Conservation (phyloP, 1,140 invertebrate species). For the Eumeta japonica region DNA sequence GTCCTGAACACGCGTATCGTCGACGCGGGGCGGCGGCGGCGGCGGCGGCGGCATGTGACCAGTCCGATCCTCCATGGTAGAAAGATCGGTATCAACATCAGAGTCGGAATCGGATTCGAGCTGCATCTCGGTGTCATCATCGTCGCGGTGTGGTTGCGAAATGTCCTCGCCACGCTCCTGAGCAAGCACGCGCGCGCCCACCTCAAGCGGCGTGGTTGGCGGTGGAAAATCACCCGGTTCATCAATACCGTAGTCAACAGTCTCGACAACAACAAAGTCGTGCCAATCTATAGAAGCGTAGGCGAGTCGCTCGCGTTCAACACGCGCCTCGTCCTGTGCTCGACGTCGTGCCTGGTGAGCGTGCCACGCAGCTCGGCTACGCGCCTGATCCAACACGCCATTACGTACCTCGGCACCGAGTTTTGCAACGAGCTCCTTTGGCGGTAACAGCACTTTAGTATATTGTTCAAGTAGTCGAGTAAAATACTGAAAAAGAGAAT, state of each 20-base stretch:
- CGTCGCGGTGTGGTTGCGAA: conserved; percentile 34
- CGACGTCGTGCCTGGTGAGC: conserved; percentile 90
- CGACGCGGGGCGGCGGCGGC: conserved; percentile 36
- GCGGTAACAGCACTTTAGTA: conserved; percentile 92
- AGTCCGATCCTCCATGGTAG: conserved; percentile 66
- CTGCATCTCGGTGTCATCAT: conserved; percentile 69
- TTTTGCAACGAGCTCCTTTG: conserved; percentile 83
- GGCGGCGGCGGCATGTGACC: conserved; percentile 52
- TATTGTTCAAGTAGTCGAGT: conserved; percentile 98
- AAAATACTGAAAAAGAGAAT: conserved; percentile 98
- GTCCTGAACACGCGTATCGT: conserved; percentile 68
- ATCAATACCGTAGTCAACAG: conserved; percentile 96
- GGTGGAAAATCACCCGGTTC: conserved; percentile 95
- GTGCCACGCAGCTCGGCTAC: conserved; percentile 94
- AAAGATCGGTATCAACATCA: conserved; percentile 67
- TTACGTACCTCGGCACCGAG: conserved; percentile 77
- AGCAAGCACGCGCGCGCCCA: conserved; percentile 89
- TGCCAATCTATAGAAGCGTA: conserved; percentile 99
- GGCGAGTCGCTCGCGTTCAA: conserved; percentile 92
- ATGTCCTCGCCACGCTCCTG: conserved; percentile 65
- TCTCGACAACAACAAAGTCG: conserved; percentile 99
- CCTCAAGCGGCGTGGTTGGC: conserved; percentile 95
- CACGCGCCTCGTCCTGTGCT: conserved; percentile 89
- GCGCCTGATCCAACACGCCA: conserved; percentile 85
- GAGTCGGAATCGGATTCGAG: conserved; percentile 63